A percentile compares a stretch with the other conserved stretches of the same genome.
phyloP scores from a whole-genome alignment of 2,888 invertebrate genomes.

The Sacculina carcini region DNA sequence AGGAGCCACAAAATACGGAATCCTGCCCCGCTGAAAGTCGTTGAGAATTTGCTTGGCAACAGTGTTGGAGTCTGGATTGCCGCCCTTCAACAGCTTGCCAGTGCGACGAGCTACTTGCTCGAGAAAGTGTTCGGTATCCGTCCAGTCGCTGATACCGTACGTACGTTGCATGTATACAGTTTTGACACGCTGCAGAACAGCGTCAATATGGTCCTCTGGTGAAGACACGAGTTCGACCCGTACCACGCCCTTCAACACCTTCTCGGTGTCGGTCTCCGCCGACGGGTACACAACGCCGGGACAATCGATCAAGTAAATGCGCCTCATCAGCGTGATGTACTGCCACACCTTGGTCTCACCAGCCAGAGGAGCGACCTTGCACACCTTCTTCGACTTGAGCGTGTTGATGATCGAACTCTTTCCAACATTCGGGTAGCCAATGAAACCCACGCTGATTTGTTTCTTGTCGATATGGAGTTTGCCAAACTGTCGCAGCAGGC shows the following conservation, averaged over 20 bases:
- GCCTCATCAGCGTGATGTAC: slow-evolving; percentile 88
- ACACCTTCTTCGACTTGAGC: slow-evolving; percentile 51
- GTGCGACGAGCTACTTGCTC: slow-evolving; percentile 60
- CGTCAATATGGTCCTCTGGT: slow-evolving; percentile 79
- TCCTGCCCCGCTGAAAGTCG: slow-evolving; percentile 93
- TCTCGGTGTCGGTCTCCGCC: slow-evolving; percentile 49
- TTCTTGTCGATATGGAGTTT: slow-evolving; percentile 88
- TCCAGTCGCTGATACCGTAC: slow-evolving; percentile 54
- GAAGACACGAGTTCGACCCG: slow-evolving; percentile 76
- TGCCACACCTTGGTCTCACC: slow-evolving; percentile 98
- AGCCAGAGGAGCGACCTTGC: slow-evolving; percentile 92
- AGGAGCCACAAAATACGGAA: slow-evolving; percentile 79
- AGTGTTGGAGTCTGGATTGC: slow-evolving; percentile 75
- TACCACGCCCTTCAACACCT: slow-evolving; percentile 88
- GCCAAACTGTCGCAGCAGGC: slow-evolving; percentile 75
- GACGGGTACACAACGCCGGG: slow-evolving; percentile 96
- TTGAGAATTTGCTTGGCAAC: slow-evolving; percentile 85
- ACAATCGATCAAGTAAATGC: slow-evolving; percentile 92
- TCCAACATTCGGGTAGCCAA: slow-evolving; percentile 96
- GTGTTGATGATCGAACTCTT: slow-evolving; percentile 97
- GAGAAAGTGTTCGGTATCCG: slow-evolving; percentile 55
- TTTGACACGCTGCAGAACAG: slow-evolving; percentile 61
- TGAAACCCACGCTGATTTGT: slow-evolving; percentile 94
- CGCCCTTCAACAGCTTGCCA: slow-evolving; percentile 79
- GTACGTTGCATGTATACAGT: slow-evolving; percentile 68